phyloP scores from a whole-genome alignment of 2,888 invertebrate genomes.

The Plagodis pulveraria region DNA sequence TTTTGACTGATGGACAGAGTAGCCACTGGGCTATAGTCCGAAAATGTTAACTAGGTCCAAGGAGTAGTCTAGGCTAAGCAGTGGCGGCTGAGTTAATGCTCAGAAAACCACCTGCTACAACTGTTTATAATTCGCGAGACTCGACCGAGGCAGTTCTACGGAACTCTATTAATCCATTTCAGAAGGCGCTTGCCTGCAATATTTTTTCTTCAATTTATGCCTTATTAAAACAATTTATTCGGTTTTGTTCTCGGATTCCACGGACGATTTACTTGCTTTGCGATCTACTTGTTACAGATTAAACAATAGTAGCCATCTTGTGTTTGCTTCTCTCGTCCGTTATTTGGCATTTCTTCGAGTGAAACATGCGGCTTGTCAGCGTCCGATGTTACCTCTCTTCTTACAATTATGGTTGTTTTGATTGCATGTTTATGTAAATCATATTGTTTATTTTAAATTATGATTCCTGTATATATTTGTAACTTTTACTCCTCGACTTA shows the following conservation, averaged over 20 bases:
- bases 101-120: too few species aligned
- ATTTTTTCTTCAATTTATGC: constrained; percentile 70
- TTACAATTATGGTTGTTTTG: constrained; percentile 38
- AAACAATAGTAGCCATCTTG: constrained; percentile 27
- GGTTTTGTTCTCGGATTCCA: constrained; percentile 69
- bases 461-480: constrained; percentile 5
- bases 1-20: too few species aligned
- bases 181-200: constrained; percentile 26
- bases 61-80: too few species aligned
- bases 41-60: too few species aligned
- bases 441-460: constrained; percentile 30
- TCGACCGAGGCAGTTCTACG: constrained; percentile 2
- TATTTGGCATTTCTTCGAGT: constrained; percentile 64
- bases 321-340: constrained; percentile 71
- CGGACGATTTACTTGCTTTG: constrained; percentile 73
- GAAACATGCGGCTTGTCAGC: constrained; percentile 23
- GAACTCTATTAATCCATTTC: constrained; percentile 24
- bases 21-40: too few species aligned
- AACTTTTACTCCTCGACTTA: not conserved
- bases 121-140: too few species aligned
- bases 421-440: constrained; percentile 37
- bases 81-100: too few species aligned
- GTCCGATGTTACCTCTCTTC: constrained; percentile 34
- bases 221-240: constrained; percentile 81
- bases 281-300: constrained; percentile 54